phyloP scores from a whole-genome alignment of 1,140 invertebrate genomes.

The Bombus superbus region DNA sequence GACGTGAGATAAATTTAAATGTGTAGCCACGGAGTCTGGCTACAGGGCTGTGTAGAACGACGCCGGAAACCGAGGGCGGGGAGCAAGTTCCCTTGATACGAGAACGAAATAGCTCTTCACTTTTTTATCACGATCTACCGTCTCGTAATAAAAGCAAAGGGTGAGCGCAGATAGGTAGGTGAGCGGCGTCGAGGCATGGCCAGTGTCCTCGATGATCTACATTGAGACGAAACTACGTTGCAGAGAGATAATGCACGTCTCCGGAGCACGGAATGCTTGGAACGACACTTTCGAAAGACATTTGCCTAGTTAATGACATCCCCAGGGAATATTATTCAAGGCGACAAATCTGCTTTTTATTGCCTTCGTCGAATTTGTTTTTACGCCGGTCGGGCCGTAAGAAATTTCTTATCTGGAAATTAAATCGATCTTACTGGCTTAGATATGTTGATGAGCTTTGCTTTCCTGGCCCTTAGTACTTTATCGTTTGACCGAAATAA shows the following conservation, averaged over 20 bases:
- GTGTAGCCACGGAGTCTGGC: conserved; percentile 22
- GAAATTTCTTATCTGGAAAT: neutral
- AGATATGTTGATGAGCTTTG: neutral
- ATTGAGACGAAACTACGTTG: conserved; percentile 65
- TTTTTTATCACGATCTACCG: conserved; percentile 53
- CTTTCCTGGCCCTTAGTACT: too few species aligned
- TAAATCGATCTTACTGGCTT: too few species aligned
- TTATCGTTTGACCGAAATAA: neutral
- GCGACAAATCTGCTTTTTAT: conserved; percentile 38
- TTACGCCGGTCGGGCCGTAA: neutral
- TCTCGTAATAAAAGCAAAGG: conserved; percentile 65
- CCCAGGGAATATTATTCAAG: conserved; percentile 35
- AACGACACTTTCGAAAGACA: conserved; percentile 61
- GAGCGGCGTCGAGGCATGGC: conserved; percentile 17
- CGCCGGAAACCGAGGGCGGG: conserved; percentile 25
- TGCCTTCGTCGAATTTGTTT: neutral
- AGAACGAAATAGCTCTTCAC: conserved; percentile 56
- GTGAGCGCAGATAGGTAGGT: conserved; percentile 44
- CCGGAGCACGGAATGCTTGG: conserved; percentile 8
- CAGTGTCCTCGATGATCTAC: conserved; percentile 61
- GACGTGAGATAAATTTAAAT: conserved; percentile 69
- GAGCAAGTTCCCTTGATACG: conserved; percentile 55
- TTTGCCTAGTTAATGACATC: conserved; percentile 61
- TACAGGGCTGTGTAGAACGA: conserved; percentile 14
- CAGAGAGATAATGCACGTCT: conserved; percentile 59